Evolutionary conservation across 2,797 vertebrate genomes (phyloP), one percentile per base, ranked within the genome.

Genomic region (Sebastes taczanowskii): DNA sequence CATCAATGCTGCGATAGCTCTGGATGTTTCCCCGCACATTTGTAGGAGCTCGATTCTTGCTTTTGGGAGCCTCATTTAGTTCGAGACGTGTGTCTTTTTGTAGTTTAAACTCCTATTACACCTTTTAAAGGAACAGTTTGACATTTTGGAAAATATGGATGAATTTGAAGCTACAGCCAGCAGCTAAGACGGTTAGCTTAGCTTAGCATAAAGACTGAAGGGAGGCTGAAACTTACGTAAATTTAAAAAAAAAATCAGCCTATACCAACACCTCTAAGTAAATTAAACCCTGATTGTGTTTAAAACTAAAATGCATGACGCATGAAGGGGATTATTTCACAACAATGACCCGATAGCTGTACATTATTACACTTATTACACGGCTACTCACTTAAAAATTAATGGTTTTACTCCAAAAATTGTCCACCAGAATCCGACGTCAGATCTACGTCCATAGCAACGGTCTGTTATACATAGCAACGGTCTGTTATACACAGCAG

Each of bases 1-100:
- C 60, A 52, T 74, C 14, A 53, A 86, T 79, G 73, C 81, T 13
- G 25, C 72, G 34, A 25, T 38, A 23, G 29, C 68, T 6, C 65
- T 34, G 58, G 5, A 34, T 25, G 56, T 66, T 71, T 30, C 7
- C 9, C 20, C 9, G 14, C 61, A 55, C 53, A n/a, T 20, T 82
- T 67, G 62, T 80, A 85, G 56, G 61, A 72, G 16, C 42, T 59
- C 22, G 20, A 68, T 22, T 71, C 13, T 53, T 78, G 46, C 16
- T 61, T 71, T 74, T 63, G 25, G 32, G 63, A 71, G 34, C 35
- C 53, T 35, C 34, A 22, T 38, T 59, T 58, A 42, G 29, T 61
- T 49, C 10, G 22, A 56, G 49, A 59, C 13, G 1, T 5, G 18
- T 2, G 6, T 46, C 0, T 5, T 22, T 58, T 53, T 77, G 25